Percentiles rank a stretch among this genome's conserved stretches.
Evolutionary conservation across 1,140 invertebrate species (phyloP).

Genomic region (Matsumurasca onukii): DNA sequence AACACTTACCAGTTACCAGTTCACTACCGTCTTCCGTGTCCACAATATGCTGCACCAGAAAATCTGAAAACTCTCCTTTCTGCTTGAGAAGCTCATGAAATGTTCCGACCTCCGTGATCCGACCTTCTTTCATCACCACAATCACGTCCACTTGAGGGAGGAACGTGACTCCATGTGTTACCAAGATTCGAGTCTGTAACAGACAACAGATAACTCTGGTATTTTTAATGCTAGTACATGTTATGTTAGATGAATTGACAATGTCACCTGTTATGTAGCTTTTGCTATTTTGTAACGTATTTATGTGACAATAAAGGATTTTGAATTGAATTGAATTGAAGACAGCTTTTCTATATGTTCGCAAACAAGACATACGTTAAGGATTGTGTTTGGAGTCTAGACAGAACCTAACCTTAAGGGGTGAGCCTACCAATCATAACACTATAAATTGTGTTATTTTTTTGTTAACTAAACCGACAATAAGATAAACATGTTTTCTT

Average conservation of each 20-base stretch:
- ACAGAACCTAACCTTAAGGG: neutral
- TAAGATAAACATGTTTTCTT: too few species aligned
- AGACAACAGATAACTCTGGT: neutral
- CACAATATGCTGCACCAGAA: constrained; percentile 77
- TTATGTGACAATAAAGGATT: too few species aligned
- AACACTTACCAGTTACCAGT: constrained; percentile 19
- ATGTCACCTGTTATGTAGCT: too few species aligned
- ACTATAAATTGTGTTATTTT: too few species aligned
- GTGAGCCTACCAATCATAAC: too few species aligned
- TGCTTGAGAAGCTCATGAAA: constrained; percentile 78
- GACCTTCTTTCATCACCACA: constrained; percentile 78
- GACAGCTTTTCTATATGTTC: neutral
- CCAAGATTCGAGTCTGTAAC: constrained; percentile 68
- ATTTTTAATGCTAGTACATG: too few species aligned
- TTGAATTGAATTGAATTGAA: neutral
- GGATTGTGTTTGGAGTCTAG: neutral
- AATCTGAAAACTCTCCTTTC: constrained; percentile 78
- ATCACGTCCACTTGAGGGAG: constrained; percentile 85
- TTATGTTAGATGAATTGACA: too few species aligned
- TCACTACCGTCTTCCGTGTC: constrained; percentile 50
- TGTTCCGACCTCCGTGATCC: constrained; percentile 78
- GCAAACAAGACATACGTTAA: neutral
- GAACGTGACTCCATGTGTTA: constrained; percentile 88
- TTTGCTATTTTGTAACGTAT: too few species aligned
- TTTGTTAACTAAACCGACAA: too few species aligned